These are phyloP conservation scores for Conger conger DNA, from an alignment of 2,113 vertebrate species.

Conservation along the genomic window DNA sequence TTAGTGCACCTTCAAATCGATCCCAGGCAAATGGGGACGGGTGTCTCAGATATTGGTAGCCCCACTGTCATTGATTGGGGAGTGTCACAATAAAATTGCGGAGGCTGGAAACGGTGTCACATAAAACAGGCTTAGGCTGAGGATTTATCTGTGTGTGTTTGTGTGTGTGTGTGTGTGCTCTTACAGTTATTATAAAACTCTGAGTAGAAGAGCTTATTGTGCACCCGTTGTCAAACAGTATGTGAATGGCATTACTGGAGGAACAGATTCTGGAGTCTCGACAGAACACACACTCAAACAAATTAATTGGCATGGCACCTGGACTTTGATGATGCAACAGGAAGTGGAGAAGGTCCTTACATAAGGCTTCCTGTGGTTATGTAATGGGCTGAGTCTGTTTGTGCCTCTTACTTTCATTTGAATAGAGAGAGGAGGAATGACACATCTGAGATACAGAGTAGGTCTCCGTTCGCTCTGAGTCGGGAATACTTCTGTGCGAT, in stretches of 20 bases:
- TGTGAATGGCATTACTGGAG: background rate
- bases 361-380: constrained; percentile 44
- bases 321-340: constrained; percentile 44
- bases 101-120: background rate
- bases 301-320: constrained; percentile 39
- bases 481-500: background rate
- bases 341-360: constrained; percentile 43
- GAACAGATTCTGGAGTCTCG: background rate
- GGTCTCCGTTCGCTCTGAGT: background rate
- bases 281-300: constrained; percentile 9
- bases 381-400: constrained; percentile 17
- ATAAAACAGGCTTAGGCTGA: background rate
- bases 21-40: background rate
- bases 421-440: background rate
- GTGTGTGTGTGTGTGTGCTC: background rate
- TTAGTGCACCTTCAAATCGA: background rate
- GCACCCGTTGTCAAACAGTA: background rate
- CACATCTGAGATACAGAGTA: constrained; percentile 7
- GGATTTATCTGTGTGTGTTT: background rate
- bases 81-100: background rate
- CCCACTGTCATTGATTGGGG: background rate
- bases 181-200: background rate
- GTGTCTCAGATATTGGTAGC: background rate
- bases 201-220: background rate
- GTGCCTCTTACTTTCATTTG: background rate